Evolutionary conservation across 2,797 vertebrate genomes (phyloP), one percentile per base, ranked within the genome.

Genomic region (Pempheris klunzingeri): DNA sequence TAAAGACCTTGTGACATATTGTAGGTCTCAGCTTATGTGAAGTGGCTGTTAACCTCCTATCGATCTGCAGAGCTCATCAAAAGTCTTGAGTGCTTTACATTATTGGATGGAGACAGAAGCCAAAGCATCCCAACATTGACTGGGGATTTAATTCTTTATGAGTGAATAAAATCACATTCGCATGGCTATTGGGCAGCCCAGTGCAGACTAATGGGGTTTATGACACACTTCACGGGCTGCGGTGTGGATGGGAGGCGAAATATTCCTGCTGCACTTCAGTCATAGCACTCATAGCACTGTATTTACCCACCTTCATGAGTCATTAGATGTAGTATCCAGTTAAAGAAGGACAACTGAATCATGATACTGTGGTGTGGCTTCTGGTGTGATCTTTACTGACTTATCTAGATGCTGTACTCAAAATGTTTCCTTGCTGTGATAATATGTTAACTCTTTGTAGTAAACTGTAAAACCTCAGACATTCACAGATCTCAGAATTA

Each of bases 31-130:
- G 78, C 72, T 80, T 74, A 81, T 77, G 67, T 84, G 89, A 87
- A 86, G 75, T 78, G 87, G 80, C 86, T 83, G 87, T 93, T 93
- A 92, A 91, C 92, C 80, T 87, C 76, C 58, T 43, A 93, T 90
- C 74, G 82, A 93, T 92, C 77, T 66, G 73, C 82, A 87, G 59
- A 89, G 88, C 86, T 93, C 89, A 92, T 93, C 90, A 91, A 86
- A 90, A 80, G 84, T 82, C 84, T 81, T 80, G 78, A 86, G 86
- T 81, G 88, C 79, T 90, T 89, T 85, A 84, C 70, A 89, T 90
- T 87, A 91, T 83, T 85, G 80, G 79, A 84, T 74, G 52, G 73
- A 78, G 69, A 83, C 82, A 66, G 71, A 71, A 52, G 80, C 81
- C 64, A 80, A 78, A 83, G 78, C 65, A 69, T 71, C 76, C 52